Percentiles rank a stretch among this genome's conserved stretches.
These are phyloP conservation scores for Lepidostoma basale DNA, from an alignment of 1,140 invertebrate genomes.

Conservation along the genomic window DNA sequence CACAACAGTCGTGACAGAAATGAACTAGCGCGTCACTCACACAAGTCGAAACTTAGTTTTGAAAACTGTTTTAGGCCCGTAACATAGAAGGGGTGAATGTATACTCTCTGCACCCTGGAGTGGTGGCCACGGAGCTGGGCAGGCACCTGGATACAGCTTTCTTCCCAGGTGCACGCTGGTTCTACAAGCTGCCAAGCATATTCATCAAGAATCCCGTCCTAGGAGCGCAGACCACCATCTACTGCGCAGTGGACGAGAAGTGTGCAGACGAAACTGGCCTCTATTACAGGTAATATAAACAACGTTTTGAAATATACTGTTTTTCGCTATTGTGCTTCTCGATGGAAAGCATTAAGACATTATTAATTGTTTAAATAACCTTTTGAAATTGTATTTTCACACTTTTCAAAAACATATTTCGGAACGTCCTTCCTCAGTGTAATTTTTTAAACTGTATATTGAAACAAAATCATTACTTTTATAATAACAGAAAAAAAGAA, in stretches of 20 bases:
- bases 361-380: too few species aligned
- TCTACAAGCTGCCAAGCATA: conserved; percentile 63
- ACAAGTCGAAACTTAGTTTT: too few species aligned
- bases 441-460: too few species aligned
- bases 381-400: not conserved
- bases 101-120: conserved; percentile 83
- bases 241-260: conserved; percentile 69
- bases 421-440: too few species aligned
- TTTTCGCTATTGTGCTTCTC: too few species aligned
- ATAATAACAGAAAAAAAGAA: too few species aligned
- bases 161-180: conserved; percentile 52
- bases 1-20: too few species aligned
- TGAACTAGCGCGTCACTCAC: too few species aligned
- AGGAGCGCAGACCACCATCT: conserved; percentile 75
- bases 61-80: conserved; percentile 27
- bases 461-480: too few species aligned
- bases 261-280: conserved; percentile 68
- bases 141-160: conserved; percentile 65
- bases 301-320: too few species aligned
- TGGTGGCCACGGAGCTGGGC: conserved; percentile 79
- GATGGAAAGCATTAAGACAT: too few species aligned
- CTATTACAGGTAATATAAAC: conserved; percentile 67
- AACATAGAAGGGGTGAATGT: conserved; percentile 67
- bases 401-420: too few species aligned
- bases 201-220: conserved; percentile 71